Conservation (phyloP, 2,888 invertebrate genomes). For the Pollenia angustigena region DNA sequence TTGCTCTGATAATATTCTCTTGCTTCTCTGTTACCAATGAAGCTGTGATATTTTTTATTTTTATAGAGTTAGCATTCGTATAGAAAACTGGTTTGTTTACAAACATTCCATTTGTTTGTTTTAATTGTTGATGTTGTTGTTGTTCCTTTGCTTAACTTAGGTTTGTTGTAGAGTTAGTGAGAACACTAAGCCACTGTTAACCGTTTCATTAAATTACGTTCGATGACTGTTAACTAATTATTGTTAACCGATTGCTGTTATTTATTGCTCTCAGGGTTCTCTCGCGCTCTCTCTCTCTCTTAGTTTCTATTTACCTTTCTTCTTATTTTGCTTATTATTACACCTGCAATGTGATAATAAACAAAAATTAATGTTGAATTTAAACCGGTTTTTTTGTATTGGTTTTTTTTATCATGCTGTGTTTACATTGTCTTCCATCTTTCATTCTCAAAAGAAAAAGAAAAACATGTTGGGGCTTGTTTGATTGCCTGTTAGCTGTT, state of each 20-base stretch:
- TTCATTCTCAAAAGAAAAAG: constrained; percentile 2
- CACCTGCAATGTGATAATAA: constrained; percentile 69
- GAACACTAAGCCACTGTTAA: constrained; percentile 56
- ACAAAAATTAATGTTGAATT: constrained; percentile 62
- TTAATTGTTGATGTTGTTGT: not conserved
- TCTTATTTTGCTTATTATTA: constrained; percentile 50
- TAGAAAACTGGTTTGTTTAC: constrained; percentile 52
- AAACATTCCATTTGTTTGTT: constrained; percentile 45
- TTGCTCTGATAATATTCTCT: constrained; percentile 18
- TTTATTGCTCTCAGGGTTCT: not conserved
- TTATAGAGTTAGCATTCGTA: not conserved
- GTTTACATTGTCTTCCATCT: constrained; percentile 50
- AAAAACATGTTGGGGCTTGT: constrained; percentile 40
- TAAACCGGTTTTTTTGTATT: constrained; percentile 57
- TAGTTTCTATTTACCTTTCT: constrained; percentile 23
- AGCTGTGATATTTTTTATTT: constrained; percentile 22
- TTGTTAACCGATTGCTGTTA: constrained; percentile 55
- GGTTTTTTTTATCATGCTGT: constrained; percentile 19
- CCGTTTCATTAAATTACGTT: constrained; percentile 46
- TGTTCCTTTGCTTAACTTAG: not conserved
- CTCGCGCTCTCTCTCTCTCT: constrained; percentile 7
- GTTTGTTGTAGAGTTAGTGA: not conserved
- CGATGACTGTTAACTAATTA: constrained; percentile 12
- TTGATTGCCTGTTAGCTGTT: constrained; percentile 2
- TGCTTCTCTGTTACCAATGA: constrained; percentile 6